Percentiles rank a stretch among this genome's conserved stretches.
phyloP scores from a whole-genome alignment of 2,888 invertebrate species.

The Leuctra nigra region DNA sequence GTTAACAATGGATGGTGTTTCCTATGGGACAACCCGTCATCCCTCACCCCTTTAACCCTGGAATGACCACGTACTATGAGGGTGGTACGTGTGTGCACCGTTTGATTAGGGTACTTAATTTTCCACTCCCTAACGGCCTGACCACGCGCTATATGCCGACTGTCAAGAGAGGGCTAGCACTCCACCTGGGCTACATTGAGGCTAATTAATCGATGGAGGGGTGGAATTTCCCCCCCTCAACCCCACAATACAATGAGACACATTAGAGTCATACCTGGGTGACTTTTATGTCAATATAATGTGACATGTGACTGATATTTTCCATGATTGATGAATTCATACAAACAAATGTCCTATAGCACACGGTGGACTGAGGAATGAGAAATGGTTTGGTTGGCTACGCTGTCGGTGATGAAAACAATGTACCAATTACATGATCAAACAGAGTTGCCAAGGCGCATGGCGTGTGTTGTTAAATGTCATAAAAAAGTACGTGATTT shows the following conservation, averaged over 20 bases:
- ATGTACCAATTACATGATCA: too few species aligned
- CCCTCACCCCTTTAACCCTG: background rate
- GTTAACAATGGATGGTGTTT: background rate
- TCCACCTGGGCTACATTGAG: background rate
- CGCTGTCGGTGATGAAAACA: too few species aligned
- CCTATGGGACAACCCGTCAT: background rate
- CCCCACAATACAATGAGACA: background rate
- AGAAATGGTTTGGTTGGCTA: too few species aligned
- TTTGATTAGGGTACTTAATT: background rate
- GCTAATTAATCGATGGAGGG: slow-evolving; percentile 6
- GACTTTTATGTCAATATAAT: background rate
- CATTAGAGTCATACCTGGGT: background rate
- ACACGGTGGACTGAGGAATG: too few species aligned
- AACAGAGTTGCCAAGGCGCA: too few species aligned
- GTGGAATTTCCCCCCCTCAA: background rate
- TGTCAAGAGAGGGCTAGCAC: background rate
- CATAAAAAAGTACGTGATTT: too few species aligned
- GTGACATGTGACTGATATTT: too few species aligned
- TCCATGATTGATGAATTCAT: too few species aligned
- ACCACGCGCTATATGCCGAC: background rate
- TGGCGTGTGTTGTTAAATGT: too few species aligned
- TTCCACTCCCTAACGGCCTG: background rate
- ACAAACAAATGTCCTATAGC: too few species aligned
- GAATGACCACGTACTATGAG: slow-evolving; percentile 6
- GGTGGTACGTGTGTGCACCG: background rate